These are phyloP conservation scores for Philaenus spumarius DNA, from an alignment of 1,140 invertebrate genomes.

Conservation along the genomic window DNA sequence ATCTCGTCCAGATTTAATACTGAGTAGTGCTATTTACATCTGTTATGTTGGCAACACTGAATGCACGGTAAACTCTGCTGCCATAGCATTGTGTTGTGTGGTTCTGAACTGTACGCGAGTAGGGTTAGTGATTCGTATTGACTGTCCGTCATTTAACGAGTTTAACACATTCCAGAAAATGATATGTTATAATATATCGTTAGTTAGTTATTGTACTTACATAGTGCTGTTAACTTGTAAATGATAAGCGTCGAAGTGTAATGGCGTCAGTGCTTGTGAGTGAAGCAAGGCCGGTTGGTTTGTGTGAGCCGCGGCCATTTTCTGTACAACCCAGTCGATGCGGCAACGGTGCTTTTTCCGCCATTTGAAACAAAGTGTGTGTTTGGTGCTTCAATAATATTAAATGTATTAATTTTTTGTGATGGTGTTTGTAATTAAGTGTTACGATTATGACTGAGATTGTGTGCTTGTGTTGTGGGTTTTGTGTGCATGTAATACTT, in stretches of 20 bases:
- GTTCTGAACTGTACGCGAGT: not conserved
- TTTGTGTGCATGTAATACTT: not conserved
- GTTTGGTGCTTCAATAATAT: not conserved
- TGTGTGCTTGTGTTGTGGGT: not conserved
- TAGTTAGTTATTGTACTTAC: not conserved
- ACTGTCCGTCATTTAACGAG: not conserved
- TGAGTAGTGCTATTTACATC: not conserved
- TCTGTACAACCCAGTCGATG: slow-evolving; percentile 1
- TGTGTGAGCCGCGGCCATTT: slow-evolving; percentile 13
- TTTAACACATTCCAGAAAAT: not conserved
- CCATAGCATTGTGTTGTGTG: slow-evolving; percentile 14
- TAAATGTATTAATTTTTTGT: not conserved
- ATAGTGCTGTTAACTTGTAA: not conserved
- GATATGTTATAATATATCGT: not conserved
- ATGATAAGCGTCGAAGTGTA: not conserved
- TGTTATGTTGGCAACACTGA: slow-evolving; percentile 3
- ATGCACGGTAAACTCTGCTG: slow-evolving; percentile 7
- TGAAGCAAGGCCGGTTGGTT: too few species aligned
- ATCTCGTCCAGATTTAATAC: too few species aligned
- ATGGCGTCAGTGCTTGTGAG: slow-evolving; percentile 1
- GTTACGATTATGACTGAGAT: not conserved
- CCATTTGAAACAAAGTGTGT: slow-evolving; percentile 20
- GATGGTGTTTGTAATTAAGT: too few species aligned
- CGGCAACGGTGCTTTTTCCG: slow-evolving; percentile 5
- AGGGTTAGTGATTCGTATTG: not conserved